A percentile compares a stretch with the other conserved stretches of the same genome.
Conservation (phyloP, 2,113 vertebrate genomes). For the Hippocampus guttulatus region DNA sequence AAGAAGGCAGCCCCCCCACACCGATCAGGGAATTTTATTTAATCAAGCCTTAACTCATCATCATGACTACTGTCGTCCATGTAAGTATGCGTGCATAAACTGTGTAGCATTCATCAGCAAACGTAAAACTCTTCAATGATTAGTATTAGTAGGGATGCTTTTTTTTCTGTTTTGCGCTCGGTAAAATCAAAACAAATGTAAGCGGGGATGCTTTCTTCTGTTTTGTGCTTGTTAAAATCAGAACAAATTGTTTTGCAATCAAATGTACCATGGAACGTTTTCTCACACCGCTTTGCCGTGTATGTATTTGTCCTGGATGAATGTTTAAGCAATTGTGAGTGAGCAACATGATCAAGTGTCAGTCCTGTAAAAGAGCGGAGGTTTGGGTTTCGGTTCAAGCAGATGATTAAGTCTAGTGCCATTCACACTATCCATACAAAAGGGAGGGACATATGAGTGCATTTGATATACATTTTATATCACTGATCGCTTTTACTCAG, state of each 20-base stretch:
- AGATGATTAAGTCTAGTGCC: slow-evolving; percentile 42
- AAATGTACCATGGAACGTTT: background rate
- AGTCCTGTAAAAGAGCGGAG: slow-evolving; percentile 45
- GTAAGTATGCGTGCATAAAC: slow-evolving; percentile 56
- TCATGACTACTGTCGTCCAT: slow-evolving; percentile 72
- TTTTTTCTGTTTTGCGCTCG: background rate
- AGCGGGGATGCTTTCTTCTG: background rate
- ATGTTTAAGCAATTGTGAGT: slow-evolving; percentile 11
- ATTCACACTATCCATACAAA: background rate
- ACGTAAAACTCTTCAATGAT: background rate
- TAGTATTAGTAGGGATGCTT: too few relatives aligned
- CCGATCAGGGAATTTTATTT: background rate
- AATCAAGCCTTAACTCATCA: slow-evolving; percentile 1
- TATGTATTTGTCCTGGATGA: slow-evolving; percentile 6
- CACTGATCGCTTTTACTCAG: background rate
- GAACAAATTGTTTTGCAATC: background rate
- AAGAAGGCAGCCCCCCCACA: slow-evolving; percentile 25
- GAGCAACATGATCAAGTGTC: slow-evolving; percentile 52
- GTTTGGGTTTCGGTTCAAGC: slow-evolving; percentile 48
- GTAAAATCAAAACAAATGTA: too few relatives aligned
- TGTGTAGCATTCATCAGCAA: background rate
- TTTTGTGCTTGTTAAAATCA: background rate
- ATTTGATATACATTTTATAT: background rate
- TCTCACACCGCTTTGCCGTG: background rate
- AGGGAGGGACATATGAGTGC: background rate